A percentile compares a stretch with the other conserved stretches of the same genome.
phyloP scores from a whole-genome alignment of 2,113 vertebrate species.

The Rhineura floridana region DNA sequence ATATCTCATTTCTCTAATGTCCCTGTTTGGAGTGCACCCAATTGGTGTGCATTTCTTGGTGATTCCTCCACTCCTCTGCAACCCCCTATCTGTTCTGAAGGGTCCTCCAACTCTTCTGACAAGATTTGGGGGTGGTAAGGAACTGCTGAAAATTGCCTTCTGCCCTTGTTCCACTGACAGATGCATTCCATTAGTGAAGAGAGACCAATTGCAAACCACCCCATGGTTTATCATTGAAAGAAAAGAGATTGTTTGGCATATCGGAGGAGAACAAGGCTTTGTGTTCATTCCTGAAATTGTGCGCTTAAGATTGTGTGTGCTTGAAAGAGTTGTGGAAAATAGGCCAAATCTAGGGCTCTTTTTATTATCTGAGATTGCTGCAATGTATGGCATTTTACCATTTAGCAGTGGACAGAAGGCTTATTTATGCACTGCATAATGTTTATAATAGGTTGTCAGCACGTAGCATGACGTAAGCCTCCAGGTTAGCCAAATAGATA shows the following conservation, averaged over 20 bases:
- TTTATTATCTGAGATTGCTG: constrained; percentile 5
- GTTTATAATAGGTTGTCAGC: constrained; percentile 29
- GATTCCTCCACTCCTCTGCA: not conserved
- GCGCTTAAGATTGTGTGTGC: not conserved
- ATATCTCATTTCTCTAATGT: not conserved
- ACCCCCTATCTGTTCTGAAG: not conserved
- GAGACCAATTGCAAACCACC: not conserved
- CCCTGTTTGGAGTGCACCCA: not conserved
- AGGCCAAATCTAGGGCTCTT: not conserved
- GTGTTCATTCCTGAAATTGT: not conserved
- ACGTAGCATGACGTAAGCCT: constrained; percentile 50
- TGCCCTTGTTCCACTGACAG: not conserved
- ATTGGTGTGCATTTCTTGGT: not conserved
- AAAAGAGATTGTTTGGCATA: not conserved
- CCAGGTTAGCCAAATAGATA: constrained; percentile 51
- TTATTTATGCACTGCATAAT: constrained; percentile 43
- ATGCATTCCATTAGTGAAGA: not conserved
- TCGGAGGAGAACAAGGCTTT: not conserved
- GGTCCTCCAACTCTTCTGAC: not conserved
- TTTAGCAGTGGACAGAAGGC: constrained; percentile 18
- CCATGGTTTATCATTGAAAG: not conserved
- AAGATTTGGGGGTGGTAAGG: not conserved
- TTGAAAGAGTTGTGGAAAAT: not conserved
- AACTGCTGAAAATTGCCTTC: not conserved
- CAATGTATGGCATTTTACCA: constrained; percentile 20